A percentile compares a stretch with the other conserved stretches of the same genome.
phyloP scores from a whole-genome alignment of 2,113 vertebrate genomes.

The Anolis sagrei region DNA sequence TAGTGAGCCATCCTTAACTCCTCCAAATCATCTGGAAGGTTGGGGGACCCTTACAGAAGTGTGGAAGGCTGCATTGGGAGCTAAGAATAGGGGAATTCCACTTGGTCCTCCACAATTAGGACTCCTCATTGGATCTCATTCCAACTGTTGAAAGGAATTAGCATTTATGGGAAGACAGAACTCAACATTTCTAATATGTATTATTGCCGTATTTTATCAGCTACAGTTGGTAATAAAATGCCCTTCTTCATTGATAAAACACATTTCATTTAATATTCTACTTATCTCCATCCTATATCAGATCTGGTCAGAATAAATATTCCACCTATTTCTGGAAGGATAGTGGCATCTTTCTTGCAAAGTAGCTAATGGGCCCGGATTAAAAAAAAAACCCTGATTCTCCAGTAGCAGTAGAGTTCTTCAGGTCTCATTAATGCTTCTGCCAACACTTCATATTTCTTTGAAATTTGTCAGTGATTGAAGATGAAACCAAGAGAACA shows the following conservation, averaged over 20 bases:
- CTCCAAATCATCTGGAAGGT: background rate
- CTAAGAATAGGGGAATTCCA: background rate
- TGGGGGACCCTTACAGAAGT: background rate
- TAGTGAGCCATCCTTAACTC: background rate
- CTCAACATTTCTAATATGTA: background rate
- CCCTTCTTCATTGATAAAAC: background rate
- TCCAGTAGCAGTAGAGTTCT: background rate
- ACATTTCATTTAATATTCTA: background rate
- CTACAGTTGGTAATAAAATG: background rate
- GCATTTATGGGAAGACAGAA: background rate
- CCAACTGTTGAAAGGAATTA: background rate
- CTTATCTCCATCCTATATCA: background rate
- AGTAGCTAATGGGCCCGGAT: background rate
- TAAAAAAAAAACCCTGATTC: background rate
- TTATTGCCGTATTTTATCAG: background rate
- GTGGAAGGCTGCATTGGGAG: background rate
- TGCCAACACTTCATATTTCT: background rate
- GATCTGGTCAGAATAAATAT: background rate
- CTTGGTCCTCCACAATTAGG: background rate
- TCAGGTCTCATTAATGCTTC: background rate
- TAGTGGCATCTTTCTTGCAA: background rate
- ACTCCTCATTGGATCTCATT: background rate
- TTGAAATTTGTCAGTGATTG: background rate
- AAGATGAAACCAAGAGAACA: background rate
- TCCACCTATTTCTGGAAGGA: background rate